Evolutionary conservation across 2,113 vertebrate genomes (phyloP), one percentile per base, ranked within the genome.

Genomic region (Carettochelys insculpta): DNA sequence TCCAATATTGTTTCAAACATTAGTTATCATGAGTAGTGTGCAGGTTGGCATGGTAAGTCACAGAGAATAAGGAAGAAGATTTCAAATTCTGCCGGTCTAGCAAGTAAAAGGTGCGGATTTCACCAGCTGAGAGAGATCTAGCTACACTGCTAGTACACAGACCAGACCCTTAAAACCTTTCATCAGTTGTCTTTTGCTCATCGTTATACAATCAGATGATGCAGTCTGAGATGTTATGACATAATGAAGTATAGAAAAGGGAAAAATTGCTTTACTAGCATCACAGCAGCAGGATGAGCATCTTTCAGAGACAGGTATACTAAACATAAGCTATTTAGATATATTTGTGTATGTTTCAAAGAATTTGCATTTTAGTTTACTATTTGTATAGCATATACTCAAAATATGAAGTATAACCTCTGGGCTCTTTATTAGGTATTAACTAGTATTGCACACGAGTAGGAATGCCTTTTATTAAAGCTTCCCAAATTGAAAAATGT

Each of bases 1-100:
- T 19, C 14, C 16, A 19, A 34, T n/a, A 43, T 89, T 53, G 0
- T 3, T 79, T 71, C 47, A 11, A n/a, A 54, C 0, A 0, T 7
- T 41, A 48, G 29, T 50, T 61, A 86, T 3, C 25, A 76, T 85
- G 19, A 75, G 34, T 65, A 58, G 38, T 43, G 84, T 20, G 24
- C 0, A 5, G 4, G 3, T 45, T 54, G 19, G 2, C 50, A 51
- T 5, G 71, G n/a, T 20, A 79, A 43, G 3, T 91, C 8, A 38
- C 48, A 52, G 34, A 83, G 3, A 19, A 71, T 41, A 41, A 58
- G 2, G 17, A 56, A 75, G 45, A 84, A 58, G 14, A 6, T 86
- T 86, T 80, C 25, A 31, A 1, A 13, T 54, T 52, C 75, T 86
- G 20, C 3, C 53, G 22, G 3, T 77, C 27, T 4, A 38, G 54